Evolutionary conservation across 2,113 vertebrate genomes (phyloP), one percentile per base, ranked within the genome.

Genomic region (Mormoops blainvillei): DNA sequence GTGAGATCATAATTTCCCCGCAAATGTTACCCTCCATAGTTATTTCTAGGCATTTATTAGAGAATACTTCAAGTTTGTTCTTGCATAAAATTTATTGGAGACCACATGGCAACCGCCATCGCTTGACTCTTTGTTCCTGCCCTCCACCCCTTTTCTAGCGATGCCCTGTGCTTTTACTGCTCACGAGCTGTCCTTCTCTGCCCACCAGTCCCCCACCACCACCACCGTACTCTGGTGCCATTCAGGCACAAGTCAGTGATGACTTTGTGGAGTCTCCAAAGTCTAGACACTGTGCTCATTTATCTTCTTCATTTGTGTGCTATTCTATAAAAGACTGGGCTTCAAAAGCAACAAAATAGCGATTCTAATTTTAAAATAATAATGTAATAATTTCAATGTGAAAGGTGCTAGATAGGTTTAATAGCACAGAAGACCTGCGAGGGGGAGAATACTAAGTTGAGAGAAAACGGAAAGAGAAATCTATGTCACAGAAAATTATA

Each of bases 61-160:
- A 41, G 31, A 89, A 65, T 3, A 63, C 16, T 88, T 84, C 12
- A 41, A 19, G 24, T 56, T 54, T 36, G 20, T 4, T 61, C 33
- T 7, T 36, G 4, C 41, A 65, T 54, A 68, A 41, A 80, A 70
- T 50, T 16, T 6, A 16, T 77, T 41, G 43, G 56, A 26, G 13
- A 52, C 7, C 22, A 56, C 6, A 8, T 13, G 58, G 33, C 33
- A 61, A 52, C 22, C 13, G 36, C 36, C 11, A 26, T 50, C 28
- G 3, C 22, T 22, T 56, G 33, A 4, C 41, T 24, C 0, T 28
- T 2, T 70, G 45, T 26, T 52, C 36, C 67, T 86, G 24, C 10
- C 4, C 2, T 1, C 7, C 5, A 0, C 2, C 4, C 10, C 8
- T 0, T 19, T 33, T 81, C 4, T 26, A 9, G 24, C 9, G 12